These are phyloP conservation scores for Chiridota heheva DNA, from an alignment of 35 echinoderm and acorn worm species.

Conservation along the genomic window DNA sequence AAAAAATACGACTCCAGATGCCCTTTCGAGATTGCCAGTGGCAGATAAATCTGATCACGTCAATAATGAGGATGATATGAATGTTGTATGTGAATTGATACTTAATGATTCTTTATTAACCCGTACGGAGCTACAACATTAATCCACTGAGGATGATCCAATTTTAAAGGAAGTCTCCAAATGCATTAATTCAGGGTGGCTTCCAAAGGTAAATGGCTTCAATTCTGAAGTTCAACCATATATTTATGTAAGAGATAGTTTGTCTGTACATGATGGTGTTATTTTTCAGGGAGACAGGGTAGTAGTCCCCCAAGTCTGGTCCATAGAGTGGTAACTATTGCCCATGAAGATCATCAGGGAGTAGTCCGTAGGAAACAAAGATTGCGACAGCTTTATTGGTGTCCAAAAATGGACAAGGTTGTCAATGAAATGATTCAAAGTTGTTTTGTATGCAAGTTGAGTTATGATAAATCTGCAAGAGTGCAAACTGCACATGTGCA, in stretches of 20 bases:
- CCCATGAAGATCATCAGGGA: conserved; percentile 26
- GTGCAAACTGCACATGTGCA: conserved; percentile 2
- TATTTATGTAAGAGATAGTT: not conserved
- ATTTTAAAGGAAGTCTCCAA: not conserved
- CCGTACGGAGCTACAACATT: not conserved
- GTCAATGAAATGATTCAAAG: conserved; percentile 27
- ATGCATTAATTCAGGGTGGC: conserved; percentile 6
- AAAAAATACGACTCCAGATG: conserved; percentile 32
- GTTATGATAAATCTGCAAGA: conserved; percentile 7
- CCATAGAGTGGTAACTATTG: conserved; percentile 7
- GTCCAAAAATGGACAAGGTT: conserved; percentile 29
- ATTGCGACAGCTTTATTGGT: conserved; percentile 5
- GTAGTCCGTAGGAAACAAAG: conserved; percentile 25
- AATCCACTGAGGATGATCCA: not conserved
- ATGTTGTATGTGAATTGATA: conserved; percentile 28
- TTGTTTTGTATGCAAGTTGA: conserved; percentile 21
- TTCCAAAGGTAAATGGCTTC: not conserved
- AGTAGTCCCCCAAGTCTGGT: conserved; percentile 4
- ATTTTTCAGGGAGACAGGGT: conserved; percentile 5
- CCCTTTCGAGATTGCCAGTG: conserved; percentile 27
- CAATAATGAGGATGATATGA: conserved; percentile 9
- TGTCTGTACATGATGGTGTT: conserved; percentile 27
- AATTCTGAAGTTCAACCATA: not conserved
- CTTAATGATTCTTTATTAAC: conserved; percentile 23
- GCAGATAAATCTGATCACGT: not conserved